A percentile compares a stretch with the other conserved stretches of the same genome.
These are phyloP conservation scores for Nothocercus nigrocapillus DNA, from an alignment of 2,113 vertebrate species.

Conservation along the genomic window DNA sequence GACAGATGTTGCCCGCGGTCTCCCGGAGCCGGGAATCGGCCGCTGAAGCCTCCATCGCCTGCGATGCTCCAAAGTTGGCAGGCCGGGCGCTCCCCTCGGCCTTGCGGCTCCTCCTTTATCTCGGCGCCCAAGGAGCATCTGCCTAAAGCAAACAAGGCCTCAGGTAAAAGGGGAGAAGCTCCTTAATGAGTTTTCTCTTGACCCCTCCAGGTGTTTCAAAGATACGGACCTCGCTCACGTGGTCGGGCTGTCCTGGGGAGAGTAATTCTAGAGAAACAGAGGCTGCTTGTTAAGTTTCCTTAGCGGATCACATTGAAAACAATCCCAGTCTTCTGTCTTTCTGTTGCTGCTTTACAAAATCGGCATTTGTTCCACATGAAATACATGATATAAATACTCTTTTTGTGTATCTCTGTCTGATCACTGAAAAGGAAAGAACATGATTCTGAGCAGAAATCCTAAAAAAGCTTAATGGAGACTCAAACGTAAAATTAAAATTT, in stretches of 20 bases:
- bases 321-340: fast-evolving
- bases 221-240: background rate
- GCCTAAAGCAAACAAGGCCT: slow-evolving; percentile 45
- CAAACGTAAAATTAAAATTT: background rate
- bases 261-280: background rate
- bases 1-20: background rate
- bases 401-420: background rate
- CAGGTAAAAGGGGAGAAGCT: background rate
- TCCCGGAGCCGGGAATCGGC: background rate
- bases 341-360: background rate
- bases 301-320: background rate
- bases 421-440: background rate
- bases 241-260: background rate
- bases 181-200: background rate
- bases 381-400: background rate
- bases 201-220: background rate
- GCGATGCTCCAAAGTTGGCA: background rate
- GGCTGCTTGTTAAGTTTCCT: background rate
- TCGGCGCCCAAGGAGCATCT: background rate
- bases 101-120: slow-evolving; percentile 32
- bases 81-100: background rate
- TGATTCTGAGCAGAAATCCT: background rate
- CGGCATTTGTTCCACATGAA: background rate
- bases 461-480: background rate
- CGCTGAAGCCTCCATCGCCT: background rate